phyloP scores from a whole-genome alignment of 1,140 invertebrate species.

The Rhagoletis pomonella region DNA sequence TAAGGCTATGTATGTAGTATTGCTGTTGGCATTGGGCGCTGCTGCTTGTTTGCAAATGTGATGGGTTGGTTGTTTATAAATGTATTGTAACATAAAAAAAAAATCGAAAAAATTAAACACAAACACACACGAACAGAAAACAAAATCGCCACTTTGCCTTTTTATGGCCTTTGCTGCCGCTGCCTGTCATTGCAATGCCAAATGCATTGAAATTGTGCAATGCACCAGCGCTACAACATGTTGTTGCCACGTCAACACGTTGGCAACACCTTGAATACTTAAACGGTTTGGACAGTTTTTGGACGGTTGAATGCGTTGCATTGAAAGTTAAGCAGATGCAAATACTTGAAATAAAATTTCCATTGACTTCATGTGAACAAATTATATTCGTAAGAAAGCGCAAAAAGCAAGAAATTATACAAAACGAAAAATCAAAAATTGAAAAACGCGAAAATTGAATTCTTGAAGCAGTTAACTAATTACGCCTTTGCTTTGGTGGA shows the following conservation, averaged over 20 bases:
- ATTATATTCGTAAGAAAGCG: background rate
- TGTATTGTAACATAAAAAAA: background rate
- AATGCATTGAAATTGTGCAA: constrained; percentile 39
- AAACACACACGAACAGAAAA: background rate
- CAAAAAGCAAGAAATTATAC: background rate
- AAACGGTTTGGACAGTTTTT: constrained; percentile 50
- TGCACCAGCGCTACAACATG: constrained; percentile 37
- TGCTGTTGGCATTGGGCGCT: constrained; percentile 51
- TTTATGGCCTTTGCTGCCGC: constrained; percentile 21
- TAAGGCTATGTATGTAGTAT: background rate
- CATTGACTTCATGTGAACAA: constrained; percentile 37
- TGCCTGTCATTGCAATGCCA: constrained; percentile 41
- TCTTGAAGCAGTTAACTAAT: constrained; percentile 28
- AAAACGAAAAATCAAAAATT: background rate
- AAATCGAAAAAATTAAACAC: background rate
- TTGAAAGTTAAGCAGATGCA: constrained; percentile 46
- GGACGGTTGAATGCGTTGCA: constrained; percentile 28
- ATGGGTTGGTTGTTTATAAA: background rate
- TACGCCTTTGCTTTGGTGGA: background rate
- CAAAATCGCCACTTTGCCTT: constrained; percentile 34
- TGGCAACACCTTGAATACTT: constrained; percentile 51
- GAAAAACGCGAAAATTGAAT: background rate
- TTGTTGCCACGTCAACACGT: constrained; percentile 51
- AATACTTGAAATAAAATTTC: constrained; percentile 43
- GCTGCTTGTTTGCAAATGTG: constrained; percentile 47